Evolutionary conservation across 2,113 vertebrate genomes (phyloP).

Genomic region (Rhabdomys dilectus): DNA sequence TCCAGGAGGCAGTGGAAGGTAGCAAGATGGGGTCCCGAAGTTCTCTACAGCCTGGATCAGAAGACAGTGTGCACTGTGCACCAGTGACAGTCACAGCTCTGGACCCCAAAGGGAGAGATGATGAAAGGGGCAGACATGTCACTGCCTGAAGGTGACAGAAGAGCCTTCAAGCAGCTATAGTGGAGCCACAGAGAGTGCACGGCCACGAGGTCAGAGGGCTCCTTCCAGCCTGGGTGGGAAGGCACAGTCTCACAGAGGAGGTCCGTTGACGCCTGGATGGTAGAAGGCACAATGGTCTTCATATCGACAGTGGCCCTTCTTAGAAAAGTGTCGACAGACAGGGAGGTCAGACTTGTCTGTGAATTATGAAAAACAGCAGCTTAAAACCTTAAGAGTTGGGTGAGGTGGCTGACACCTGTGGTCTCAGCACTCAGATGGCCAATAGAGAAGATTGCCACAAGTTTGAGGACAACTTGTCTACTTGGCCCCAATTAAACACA

Average conservation of each 20-base stretch:
- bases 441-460: not conserved
- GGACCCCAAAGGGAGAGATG: slow-evolving; percentile 9
- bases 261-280: slow-evolving; percentile 93
- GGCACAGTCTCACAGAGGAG: slow-evolving; percentile 86
- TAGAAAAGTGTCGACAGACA: slow-evolving; percentile 94
- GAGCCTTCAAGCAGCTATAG: slow-evolving; percentile 52
- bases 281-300: slow-evolving; percentile 95
- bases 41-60: slow-evolving; percentile 56
- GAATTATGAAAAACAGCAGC: not conserved
- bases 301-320: slow-evolving; percentile 94
- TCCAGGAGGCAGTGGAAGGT: slow-evolving; percentile 46
- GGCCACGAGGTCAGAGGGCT: slow-evolving; percentile 5
- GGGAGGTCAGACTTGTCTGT: slow-evolving; percentile 94
- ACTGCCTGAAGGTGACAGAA: slow-evolving; percentile 36
- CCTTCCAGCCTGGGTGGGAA: slow-evolving; percentile 57
- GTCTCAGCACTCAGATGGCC: not conserved
- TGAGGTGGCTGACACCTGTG: not conserved
- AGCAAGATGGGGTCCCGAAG: slow-evolving; percentile 22
- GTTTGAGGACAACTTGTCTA: not conserved
- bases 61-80: not conserved
- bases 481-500: not conserved
- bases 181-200: slow-evolving; percentile 30
- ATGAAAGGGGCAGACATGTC: not conserved
- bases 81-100: slow-evolving; percentile 46
- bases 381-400: not conserved